Percentiles rank a stretch among this genome's conserved stretches.
Evolutionary conservation across 2,888 invertebrate species (phyloP).

Genomic region (Agrilus cyanescens): DNA sequence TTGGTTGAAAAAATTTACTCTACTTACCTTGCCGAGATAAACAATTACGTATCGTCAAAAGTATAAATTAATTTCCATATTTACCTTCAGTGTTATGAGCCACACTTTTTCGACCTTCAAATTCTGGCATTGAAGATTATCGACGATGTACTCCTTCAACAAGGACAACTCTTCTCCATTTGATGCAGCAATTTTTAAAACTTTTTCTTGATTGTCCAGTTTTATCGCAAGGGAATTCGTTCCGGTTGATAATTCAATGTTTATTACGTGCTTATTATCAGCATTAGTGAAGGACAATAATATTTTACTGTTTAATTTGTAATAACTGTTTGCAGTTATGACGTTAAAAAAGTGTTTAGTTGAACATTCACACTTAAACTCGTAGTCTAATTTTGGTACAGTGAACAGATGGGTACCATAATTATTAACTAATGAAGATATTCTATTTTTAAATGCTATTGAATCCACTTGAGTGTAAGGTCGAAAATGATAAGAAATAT

Average conservation of each 20-base stretch:
- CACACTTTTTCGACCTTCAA: conserved; percentile 7
- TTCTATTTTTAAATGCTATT: no score
- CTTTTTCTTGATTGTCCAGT: conserved; percentile 18
- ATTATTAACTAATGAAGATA: no score
- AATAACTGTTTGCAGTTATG: conserved; percentile 26
- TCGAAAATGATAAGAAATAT: conserved; percentile 29
- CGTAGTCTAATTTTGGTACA: conserved; percentile 15
- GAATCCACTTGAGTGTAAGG: no score
- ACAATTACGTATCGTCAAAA: no score
- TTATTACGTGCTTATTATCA: conserved; percentile 15
- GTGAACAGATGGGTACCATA: background rate
- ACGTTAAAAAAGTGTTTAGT: conserved; percentile 20
- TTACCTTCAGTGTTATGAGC: conserved; percentile 6
- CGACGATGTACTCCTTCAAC: conserved; percentile 24
- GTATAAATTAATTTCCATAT: background rate
- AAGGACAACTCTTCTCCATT: conserved; percentile 16
- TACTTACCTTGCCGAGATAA: no score
- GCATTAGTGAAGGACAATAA: conserved; percentile 21
- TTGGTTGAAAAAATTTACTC: no score
- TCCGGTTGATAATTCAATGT: conserved; percentile 17
- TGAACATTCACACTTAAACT: conserved; percentile 18
- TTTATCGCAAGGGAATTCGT: conserved; percentile 16
- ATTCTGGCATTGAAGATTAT: conserved; percentile 9
- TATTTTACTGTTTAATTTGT: conserved; percentile 22
- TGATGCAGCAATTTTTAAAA: conserved; percentile 15